phyloP scores from a whole-genome alignment of 2,888 invertebrate species.

The Mylabris sibirica region DNA sequence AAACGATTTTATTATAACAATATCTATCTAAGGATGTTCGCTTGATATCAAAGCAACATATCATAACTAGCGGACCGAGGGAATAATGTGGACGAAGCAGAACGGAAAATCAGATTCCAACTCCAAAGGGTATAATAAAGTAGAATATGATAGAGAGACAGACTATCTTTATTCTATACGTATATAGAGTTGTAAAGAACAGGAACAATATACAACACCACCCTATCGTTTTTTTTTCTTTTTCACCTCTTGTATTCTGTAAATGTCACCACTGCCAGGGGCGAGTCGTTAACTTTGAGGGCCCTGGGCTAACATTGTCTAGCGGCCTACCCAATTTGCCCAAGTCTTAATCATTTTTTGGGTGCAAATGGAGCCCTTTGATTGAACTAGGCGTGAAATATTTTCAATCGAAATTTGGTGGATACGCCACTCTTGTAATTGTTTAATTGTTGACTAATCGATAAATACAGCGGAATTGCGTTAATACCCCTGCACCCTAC shows the following conservation, averaged over 20 bases:
- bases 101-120: conserved; percentile 52
- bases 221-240: conserved; percentile 37
- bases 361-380: too few species aligned
- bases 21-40: conserved; percentile 28
- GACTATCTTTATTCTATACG: not conserved
- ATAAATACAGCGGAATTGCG: not conserved
- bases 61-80: conserved; percentile 41
- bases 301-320: too few species aligned
- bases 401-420: too few species aligned
- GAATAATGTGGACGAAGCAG: conserved; percentile 45
- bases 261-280: conserved; percentile 44
- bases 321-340: too few species aligned
- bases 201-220: conserved; percentile 46
- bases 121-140: conserved; percentile 51
- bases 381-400: too few species aligned
- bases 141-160: conserved; percentile 30
- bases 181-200: conserved; percentile 34
- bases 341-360: too few species aligned
- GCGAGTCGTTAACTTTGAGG: too few species aligned
- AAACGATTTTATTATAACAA: conserved; percentile 21
- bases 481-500: not conserved
- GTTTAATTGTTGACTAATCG: not conserved
- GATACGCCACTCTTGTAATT: too few species aligned
- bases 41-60: conserved; percentile 41
- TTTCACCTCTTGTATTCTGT: conserved; percentile 35